Evolutionary conservation across 2,113 vertebrate species (phyloP), one percentile per base, ranked within the genome.

Genomic region (Pelvicachromis taeniatus): DNA sequence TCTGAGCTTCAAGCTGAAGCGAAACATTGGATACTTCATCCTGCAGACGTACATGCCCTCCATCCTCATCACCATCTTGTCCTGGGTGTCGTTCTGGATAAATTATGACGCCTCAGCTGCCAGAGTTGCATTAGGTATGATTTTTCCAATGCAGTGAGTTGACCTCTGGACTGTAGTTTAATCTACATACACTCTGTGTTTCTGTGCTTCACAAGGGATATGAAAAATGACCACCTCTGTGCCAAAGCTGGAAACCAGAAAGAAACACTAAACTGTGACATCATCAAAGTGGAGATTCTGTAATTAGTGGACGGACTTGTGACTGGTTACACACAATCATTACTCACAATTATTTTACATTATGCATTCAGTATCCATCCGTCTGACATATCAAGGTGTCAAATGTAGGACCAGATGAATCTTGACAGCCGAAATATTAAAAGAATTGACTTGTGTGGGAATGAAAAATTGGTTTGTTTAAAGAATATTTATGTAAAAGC

Each of bases 11-110:
- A 98, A 97, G 89, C 94, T 99, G 93, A 99, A 99, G 95, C 97
- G 98, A 89, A 99, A 99, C 93, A 99, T 99, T n/a, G 99, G 99
- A 31, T 99, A 99, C 94, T 99, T 99, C 95, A 99, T 99, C 92
- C 97, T 99, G 80, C 99, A 99, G 96, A 99, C 99, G 3, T 99
- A 99, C 94, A 99, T 99, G 99, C 99, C 99, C 93, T 99, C 99
- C 77, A 99, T 98, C 91, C 96, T 99, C 93, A 99, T 99, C 94
- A 99, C 98, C 80, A 99, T 99, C 94, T 96, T 99, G 81, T 99
- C 99, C 63, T 99, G 98, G 98, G 99, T 99, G 82, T 99, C 99
- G 48, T 99, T 99, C 96, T 99, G 98, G 99, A 99, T 99, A 94
- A 99, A 99, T 94, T 99, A 99, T 10, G 99, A 99, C 80, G 99